Conservation (phyloP, 2,113 vertebrate genomes). For the Brachirus orientalis region DNA sequence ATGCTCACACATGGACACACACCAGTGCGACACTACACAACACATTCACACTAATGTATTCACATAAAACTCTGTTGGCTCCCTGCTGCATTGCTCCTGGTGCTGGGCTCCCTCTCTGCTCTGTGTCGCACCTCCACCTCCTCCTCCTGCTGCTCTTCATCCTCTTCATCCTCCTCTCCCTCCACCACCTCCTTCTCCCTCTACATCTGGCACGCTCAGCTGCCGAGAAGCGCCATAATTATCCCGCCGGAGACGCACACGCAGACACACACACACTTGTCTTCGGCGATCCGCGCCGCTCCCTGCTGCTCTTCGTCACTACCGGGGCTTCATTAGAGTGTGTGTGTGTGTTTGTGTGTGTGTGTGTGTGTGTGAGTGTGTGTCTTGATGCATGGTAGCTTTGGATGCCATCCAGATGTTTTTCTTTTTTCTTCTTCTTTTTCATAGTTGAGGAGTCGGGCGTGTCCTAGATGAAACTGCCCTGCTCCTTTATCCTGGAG, state of each 20-base stretch:
- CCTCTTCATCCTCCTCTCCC: conserved; percentile 54
- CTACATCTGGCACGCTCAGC: conserved; percentile 99
- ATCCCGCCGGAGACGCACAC: conserved; percentile 93
- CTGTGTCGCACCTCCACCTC: conserved; percentile 87
- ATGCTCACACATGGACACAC: conserved; percentile 22
- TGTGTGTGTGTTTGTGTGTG: conserved; percentile 31
- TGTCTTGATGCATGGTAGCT: conserved; percentile 70
- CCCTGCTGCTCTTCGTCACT: conserved; percentile 90
- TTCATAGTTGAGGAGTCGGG: conserved; percentile 69
- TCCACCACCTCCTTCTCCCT: conserved; percentile 86
- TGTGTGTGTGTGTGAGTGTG: conserved; percentile 45
- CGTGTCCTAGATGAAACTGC: conserved; percentile 71
- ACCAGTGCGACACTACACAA: conserved; percentile 38
- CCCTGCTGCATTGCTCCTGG: conserved; percentile 76
- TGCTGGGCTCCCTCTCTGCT: conserved; percentile 90
- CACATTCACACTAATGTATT: conserved; percentile 58
- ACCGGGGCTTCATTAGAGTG: conserved; percentile 98
- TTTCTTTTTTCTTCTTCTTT: conserved; percentile 18
- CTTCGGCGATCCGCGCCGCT: conserved; percentile 75
- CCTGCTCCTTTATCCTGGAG: conserved; percentile 25
- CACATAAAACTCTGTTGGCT: conserved; percentile 59
- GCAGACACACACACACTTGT: conserved; percentile 63
- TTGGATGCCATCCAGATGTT: conserved; percentile 78
- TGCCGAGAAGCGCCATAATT: conserved; percentile 99
- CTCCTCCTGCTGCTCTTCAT: conserved; percentile 81